These are phyloP conservation scores for Euzetes globulus DNA, from an alignment of 2,888 invertebrate species.

Conservation along the genomic window DNA sequence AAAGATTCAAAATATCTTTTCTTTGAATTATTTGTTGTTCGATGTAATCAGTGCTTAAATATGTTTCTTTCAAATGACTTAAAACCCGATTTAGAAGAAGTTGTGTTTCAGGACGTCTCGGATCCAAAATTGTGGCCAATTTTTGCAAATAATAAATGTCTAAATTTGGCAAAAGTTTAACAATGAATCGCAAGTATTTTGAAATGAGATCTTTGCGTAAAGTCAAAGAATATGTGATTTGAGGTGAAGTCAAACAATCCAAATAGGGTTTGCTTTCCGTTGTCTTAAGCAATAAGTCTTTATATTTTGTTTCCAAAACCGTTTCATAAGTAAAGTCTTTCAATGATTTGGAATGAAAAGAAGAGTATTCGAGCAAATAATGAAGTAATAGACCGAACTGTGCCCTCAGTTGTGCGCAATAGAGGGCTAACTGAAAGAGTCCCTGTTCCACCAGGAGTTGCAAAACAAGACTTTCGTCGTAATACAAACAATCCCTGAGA, in stretches of 20 bases:
- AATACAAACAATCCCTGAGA: constrained; percentile 57
- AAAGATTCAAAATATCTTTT: constrained; percentile 44
- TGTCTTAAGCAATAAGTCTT: constrained; percentile 13
- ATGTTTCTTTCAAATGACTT: constrained; percentile 18
- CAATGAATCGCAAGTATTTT: constrained; percentile 45
- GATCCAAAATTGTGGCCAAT: constrained; percentile 56
- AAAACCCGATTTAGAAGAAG: constrained; percentile 24
- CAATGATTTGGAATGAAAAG: neutral
- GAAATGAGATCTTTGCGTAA: constrained; percentile 46
- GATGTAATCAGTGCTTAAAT: constrained; percentile 15
- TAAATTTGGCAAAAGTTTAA: constrained; percentile 45
- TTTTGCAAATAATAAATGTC: constrained; percentile 45
- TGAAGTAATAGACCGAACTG: neutral
- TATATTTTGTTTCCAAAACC: neutral
- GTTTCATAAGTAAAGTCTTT: neutral
- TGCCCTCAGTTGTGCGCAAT: constrained; percentile 42
- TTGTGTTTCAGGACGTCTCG: constrained; percentile 53
- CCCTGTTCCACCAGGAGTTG: constrained; percentile 59
- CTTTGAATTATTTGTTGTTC: constrained; percentile 31
- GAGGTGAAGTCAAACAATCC: constrained; percentile 45
- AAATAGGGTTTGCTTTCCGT: constrained; percentile 41
- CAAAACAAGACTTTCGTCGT: constrained; percentile 57
- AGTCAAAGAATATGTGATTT: constrained; percentile 46
- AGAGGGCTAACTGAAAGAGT: constrained; percentile 56
- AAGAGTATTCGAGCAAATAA: neutral